Evolutionary conservation across 1,140 invertebrate species (phyloP), one percentile per base, ranked within the genome.

Genomic region (Latrodectus geometricus): DNA sequence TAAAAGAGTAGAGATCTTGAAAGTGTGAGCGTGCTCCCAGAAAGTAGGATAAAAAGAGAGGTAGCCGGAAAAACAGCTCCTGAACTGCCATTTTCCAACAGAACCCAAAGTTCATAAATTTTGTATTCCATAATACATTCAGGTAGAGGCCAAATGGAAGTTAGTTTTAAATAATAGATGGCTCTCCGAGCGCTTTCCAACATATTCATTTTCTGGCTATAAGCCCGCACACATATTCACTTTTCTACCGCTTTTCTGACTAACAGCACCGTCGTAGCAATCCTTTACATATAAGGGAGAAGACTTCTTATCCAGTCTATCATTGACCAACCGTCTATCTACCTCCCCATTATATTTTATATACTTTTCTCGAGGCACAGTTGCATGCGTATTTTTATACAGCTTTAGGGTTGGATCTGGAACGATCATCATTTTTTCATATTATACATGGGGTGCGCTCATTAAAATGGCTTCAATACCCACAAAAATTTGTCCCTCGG

Each of bases 161-260:
- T 76, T 76, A 78, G 74, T 78, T 86, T 77, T 86, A 85, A 86
- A 86, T 86, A 86, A 86, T 86, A 86, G 83, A 78, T 86, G 65
- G 81, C 54, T 54, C 73, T 35, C 61, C 73, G 65, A 75, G 56
- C 75, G 61, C 75, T 49, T 74, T 17, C 74, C 17, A 54, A 61
- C 54, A 86, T 86, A 86, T 86, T 86, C 83, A 86, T 86, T 86
- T 86, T 86, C 74, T 70, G n/a, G 83, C 74, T 54, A 76, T 84
- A 84, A 84, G 73, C 81, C 49, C 35, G 56, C 20, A n/a, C 81
- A 84, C 81, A 84, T 84, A 84, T 84, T 76, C 81, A 84, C 81
- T 84, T 76, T 84, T 9, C 14, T n/a, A 54, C 7, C 73, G 73
- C 61, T 75, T 68, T 82, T 82, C 79, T 14, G n/a, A 82, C 70